Evolutionary conservation across 2,888 invertebrate species (phyloP).

Genomic region (Drosophila fulvimacula): DNA sequence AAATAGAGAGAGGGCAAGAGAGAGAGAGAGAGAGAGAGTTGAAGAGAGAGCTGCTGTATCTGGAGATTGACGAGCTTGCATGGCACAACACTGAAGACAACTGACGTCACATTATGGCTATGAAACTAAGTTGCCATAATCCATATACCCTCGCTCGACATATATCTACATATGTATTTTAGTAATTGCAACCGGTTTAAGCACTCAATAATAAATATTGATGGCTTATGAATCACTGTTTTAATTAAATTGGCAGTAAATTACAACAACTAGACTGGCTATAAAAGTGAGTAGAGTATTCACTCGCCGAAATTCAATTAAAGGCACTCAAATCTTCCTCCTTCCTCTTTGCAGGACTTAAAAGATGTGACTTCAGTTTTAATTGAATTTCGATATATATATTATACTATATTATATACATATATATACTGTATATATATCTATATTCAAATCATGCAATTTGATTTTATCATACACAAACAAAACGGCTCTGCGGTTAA

Average conservation of each 20-base stretch:
- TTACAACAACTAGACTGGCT: no score
- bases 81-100: constrained; percentile 4
- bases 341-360: no score
- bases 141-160: background rate
- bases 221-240: background rate
- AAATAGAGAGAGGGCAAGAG: no score
- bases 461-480: constrained; percentile 27
- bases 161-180: no score
- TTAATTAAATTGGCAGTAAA: background rate
- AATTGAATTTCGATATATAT: no score
- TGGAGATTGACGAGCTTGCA: constrained; percentile 61
- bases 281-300: no score
- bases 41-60: constrained; percentile 55
- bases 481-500: constrained; percentile 47
- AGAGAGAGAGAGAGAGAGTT: constrained; percentile 39
- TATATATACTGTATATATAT: no score
- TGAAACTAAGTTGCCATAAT: background rate
- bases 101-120: background rate
- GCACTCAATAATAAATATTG: background rate
- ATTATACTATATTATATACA: no score
- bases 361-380: no score
- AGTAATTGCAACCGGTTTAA: background rate
- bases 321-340: no score
- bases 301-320: no score
- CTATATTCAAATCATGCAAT: no score